Evolutionary conservation across 1,140 invertebrate genomes (phyloP).

Genomic region (Dinoponera quadriceps): DNA sequence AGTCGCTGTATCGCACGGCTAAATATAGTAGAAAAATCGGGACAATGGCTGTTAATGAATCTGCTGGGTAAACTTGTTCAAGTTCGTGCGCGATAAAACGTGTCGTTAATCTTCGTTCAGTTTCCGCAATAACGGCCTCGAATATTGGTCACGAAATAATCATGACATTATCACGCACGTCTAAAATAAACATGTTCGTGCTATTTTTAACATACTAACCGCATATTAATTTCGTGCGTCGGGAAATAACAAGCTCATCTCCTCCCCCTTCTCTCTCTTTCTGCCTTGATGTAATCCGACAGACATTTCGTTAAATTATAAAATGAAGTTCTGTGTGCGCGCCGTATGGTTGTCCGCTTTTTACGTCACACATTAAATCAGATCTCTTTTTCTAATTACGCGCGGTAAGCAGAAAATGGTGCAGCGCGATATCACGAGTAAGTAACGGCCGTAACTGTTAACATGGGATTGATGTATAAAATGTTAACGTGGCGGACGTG

Average conservation of each 20-base stretch:
- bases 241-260: background rate
- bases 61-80: slow-evolving; percentile 2
- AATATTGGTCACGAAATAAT: slow-evolving; percentile 14
- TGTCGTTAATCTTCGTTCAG: slow-evolving; percentile 15
- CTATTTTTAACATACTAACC: slow-evolving; percentile 22
- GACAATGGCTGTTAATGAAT: slow-evolving; percentile 22
- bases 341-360: background rate
- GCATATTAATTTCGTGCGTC: background rate
- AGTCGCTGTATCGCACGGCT: background rate
- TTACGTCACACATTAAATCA: slow-evolving; percentile 39
- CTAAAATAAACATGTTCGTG: slow-evolving; percentile 1
- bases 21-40: background rate
- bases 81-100: slow-evolving; percentile 11
- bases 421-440: background rate
- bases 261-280: too few relatives aligned
- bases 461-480: too few relatives aligned
- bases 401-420: slow-evolving; percentile 24
- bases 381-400: slow-evolving; percentile 29
- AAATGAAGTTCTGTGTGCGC: background rate
- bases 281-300: background rate
- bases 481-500: too few relatives aligned
- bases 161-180: background rate
- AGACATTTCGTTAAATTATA: background rate
- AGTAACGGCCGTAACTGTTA: background rate
- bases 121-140: slow-evolving; percentile 21